A percentile compares a stretch with the other conserved stretches of the same genome.
These are phyloP conservation scores for Agriopis marginaria DNA, from an alignment of 2,888 invertebrate species.

Conservation along the genomic window DNA sequence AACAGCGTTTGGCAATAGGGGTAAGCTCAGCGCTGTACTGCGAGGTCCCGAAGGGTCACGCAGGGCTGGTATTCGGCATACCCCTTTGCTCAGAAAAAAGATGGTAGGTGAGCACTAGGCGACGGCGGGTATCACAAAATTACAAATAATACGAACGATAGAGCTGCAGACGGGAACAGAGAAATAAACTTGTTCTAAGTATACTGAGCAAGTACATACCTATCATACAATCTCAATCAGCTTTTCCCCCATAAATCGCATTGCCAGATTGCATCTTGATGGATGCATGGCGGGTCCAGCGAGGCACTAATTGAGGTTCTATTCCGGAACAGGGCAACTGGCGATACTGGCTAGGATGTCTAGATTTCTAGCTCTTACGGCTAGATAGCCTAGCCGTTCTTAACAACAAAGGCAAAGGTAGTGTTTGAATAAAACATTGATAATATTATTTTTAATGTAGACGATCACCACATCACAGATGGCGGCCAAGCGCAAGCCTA, in stretches of 20 bases:
- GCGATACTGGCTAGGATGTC: slow-evolving; percentile 5
- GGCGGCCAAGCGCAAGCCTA: too few relatives aligned
- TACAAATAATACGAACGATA: too few relatives aligned
- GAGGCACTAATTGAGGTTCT: slow-evolving; percentile 55
- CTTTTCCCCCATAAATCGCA: slow-evolving; percentile 37
- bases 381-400: background rate
- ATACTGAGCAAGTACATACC: background rate
- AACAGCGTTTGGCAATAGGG: too few relatives aligned
- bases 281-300: slow-evolving; percentile 49
- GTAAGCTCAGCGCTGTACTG: too few relatives aligned
- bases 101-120: too few relatives aligned
- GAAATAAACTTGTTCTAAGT: background rate
- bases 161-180: background rate
- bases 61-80: too few relatives aligned
- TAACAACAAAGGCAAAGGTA: background rate
- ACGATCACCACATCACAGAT: too few relatives aligned
- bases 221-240: slow-evolving; percentile 16
- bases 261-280: slow-evolving; percentile 59
- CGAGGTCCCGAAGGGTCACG: too few relatives aligned
- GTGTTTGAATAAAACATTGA: too few relatives aligned
- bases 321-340: background rate
- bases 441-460: too few relatives aligned
- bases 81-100: too few relatives aligned
- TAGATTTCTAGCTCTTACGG: background rate
- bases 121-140: too few relatives aligned